These are phyloP conservation scores for Zophobas atratus DNA, from an alignment of 1,140 invertebrate genomes.

Conservation along the genomic window DNA sequence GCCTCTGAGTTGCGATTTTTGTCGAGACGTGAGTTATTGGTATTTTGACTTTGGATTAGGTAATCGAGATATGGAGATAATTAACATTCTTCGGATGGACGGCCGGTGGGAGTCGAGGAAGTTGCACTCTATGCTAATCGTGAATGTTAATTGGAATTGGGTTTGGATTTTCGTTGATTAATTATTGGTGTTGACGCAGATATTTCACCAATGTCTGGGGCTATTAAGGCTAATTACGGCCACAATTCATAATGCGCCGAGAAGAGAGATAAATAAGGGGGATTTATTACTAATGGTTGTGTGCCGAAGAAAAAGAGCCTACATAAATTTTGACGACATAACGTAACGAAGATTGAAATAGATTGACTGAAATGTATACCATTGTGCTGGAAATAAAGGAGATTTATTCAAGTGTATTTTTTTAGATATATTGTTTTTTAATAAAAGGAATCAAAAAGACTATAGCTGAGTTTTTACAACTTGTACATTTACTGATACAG, in stretches of 20 bases:
- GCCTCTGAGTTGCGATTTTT: conserved; percentile 30
- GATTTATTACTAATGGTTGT: too few species aligned
- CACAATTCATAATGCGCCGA: background rate
- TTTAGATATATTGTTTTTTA: too few species aligned
- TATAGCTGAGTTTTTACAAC: too few species aligned
- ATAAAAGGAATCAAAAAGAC: too few species aligned
- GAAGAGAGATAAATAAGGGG: background rate
- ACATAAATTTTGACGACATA: too few species aligned
- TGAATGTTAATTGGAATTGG: conserved; percentile 21
- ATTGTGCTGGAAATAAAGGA: too few species aligned
- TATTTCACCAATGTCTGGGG: conserved; percentile 17
- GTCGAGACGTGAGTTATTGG: conserved; percentile 19
- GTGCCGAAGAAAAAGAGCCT: too few species aligned
- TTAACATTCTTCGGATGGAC: conserved; percentile 12
- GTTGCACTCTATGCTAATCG: background rate
- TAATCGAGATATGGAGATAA: background rate
- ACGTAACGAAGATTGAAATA: too few species aligned
- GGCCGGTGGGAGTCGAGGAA: conserved; percentile 10
- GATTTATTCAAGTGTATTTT: too few species aligned
- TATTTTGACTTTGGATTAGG: conserved; percentile 14
- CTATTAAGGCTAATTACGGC: conserved; percentile 15
- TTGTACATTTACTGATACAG: too few species aligned
- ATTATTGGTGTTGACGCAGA: conserved; percentile 24
- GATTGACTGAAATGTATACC: too few species aligned
- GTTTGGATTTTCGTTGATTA: conserved; percentile 18